Conservation (phyloP, 92 coral and sea anemone genomes). For the Metridium senile region DNA sequence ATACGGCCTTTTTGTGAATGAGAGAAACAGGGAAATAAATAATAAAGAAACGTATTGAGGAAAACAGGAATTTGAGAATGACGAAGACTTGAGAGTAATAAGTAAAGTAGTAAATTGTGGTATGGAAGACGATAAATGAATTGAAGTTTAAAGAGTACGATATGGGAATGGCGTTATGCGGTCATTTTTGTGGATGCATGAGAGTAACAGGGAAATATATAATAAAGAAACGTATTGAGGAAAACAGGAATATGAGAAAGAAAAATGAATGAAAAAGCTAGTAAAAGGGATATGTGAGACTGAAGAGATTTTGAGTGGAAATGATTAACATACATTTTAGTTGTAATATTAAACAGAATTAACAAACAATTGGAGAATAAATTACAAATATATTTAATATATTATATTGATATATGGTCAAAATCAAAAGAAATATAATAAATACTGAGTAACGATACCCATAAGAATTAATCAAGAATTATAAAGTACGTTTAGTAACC, state of each 20-base stretch:
- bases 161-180: too few relatives aligned
- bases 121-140: too few relatives aligned
- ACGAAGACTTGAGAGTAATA: too few relatives aligned
- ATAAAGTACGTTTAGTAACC: background rate
- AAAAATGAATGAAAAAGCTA: background rate
- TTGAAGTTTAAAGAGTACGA: background rate
- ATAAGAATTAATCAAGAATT: background rate
- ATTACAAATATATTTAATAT: too few relatives aligned
- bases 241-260: background rate
- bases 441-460: background rate
- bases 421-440: too few relatives aligned
- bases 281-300: background rate
- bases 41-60: background rate
- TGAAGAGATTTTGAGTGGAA: background rate
- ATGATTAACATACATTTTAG: background rate
- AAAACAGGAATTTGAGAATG: background rate
- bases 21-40: background rate
- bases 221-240: background rate
- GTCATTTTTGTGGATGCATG: background rate
- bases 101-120: too few relatives aligned
- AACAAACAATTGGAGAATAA: background rate
- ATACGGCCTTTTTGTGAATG: too few relatives aligned
- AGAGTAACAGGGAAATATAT: background rate
- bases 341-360: background rate
- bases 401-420: too few relatives aligned